Conservation (phyloP, 1,140 invertebrate species). For the Ceratina australensis region DNA sequence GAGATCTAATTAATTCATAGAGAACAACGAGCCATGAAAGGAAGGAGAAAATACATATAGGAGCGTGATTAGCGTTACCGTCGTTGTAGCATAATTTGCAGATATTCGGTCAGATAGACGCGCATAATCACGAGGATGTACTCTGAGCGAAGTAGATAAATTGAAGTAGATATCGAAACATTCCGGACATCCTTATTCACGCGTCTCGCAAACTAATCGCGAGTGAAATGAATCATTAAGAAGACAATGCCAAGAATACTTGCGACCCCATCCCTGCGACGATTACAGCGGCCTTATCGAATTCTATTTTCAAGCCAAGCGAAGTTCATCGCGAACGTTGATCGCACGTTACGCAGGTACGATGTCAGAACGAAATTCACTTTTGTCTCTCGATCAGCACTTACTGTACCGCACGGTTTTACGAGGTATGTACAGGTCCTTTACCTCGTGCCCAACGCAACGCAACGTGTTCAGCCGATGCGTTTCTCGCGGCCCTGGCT, state of each 20-base stretch:
- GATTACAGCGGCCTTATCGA: no score
- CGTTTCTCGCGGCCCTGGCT: constrained; percentile 1
- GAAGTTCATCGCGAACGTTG: no score
- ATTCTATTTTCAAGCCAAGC: no score
- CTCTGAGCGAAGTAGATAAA: constrained; percentile 38
- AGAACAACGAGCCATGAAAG: constrained; percentile 32
- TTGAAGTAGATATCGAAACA: constrained; percentile 38
- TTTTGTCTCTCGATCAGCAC: neutral
- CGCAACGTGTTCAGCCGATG: neutral
- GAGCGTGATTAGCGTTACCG: constrained; percentile 20
- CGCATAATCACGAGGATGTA: constrained; percentile 24
- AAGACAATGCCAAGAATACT: no score
- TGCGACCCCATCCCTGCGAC: no score
- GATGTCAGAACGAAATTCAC: neutral
- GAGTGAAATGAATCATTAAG: neutral
- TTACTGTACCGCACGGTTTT: constrained; percentile 1
- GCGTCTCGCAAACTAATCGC: neutral
- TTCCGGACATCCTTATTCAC: constrained; percentile 20
- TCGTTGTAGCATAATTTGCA: constrained; percentile 38
- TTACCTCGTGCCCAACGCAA: constrained; percentile 22
- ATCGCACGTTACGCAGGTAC: no score
- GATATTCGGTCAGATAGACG: constrained; percentile 48
- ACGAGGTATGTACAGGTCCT: constrained; percentile 14
- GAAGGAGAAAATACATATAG: neutral
- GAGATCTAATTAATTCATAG: constrained; percentile 32